A percentile compares a stretch with the other conserved stretches of the same genome.
phyloP scores from a whole-genome alignment of 2,888 invertebrate species.

The Tiphia femorata region DNA sequence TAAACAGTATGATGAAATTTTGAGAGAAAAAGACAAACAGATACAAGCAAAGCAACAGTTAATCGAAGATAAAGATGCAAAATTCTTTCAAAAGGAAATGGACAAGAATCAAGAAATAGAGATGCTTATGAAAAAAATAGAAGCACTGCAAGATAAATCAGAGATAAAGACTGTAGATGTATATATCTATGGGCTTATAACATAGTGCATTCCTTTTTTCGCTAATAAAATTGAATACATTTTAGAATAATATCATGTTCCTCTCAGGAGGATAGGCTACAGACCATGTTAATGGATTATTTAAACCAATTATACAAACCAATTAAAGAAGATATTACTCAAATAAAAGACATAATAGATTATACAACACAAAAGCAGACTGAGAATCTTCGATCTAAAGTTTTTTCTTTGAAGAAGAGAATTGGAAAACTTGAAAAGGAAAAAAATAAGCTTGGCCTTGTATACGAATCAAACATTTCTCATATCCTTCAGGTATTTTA shows the following conservation, averaged over 20 bases:
- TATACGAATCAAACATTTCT: conserved; percentile 54
- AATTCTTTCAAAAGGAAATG: conserved; percentile 37
- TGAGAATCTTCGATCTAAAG: conserved; percentile 44
- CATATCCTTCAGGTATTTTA: conserved; percentile 49
- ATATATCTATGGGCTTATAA: conserved; percentile 10
- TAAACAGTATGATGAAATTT: conserved; percentile 40
- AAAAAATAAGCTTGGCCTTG: conserved; percentile 46
- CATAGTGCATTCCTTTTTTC: not conserved
- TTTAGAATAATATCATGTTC: conserved; percentile 10
- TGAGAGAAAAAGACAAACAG: conserved; percentile 47
- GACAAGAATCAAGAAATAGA: conserved; percentile 39
- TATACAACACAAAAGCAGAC: conserved; percentile 43
- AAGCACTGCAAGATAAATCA: conserved; percentile 50
- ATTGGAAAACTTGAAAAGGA: conserved; percentile 52
- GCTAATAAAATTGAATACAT: conserved; percentile 1
- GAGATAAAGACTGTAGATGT: conserved; percentile 55
- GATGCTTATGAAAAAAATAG: conserved; percentile 43
- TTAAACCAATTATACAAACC: no score
- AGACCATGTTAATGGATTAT: conserved; percentile 51
- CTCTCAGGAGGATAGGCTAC: conserved; percentile 53
- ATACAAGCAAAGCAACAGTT: conserved; percentile 41
- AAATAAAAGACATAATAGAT: conserved; percentile 53
- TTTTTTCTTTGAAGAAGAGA: conserved; percentile 46
- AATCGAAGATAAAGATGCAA: conserved; percentile 41
- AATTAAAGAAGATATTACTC: conserved; percentile 56